Base-by-base conservation (phyloP, 2,888 invertebrate species). In the Cephus rjabovi region DNA sequence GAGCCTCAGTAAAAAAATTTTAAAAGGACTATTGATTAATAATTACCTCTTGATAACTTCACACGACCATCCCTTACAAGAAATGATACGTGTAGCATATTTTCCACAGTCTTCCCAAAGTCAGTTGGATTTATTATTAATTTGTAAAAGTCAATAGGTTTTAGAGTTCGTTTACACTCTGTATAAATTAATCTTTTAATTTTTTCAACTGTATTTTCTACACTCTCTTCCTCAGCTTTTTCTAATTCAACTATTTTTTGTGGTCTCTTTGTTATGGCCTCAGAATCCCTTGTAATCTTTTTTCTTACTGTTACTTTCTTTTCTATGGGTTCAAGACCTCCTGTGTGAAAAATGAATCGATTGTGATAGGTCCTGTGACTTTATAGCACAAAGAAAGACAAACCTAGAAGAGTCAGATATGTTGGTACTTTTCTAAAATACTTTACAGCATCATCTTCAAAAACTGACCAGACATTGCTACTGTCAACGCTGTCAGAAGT, bases 41-140 rank as follows among this genome's bases (percentile, higher is more conserved):
- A 74, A 84, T 90, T 84, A 94, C 94, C 93, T 77, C 93, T 86
- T 30, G 91, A 86, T 11, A 95, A 88, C 74, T 92, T 88, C 0
- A 94, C 89, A 79, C 91, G 89, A 0, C 94, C 94, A 85, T 95
- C 95, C 75, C 93, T 89, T 0, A 94, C 92, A 4, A 95, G 91
- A 90, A 95, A 95, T 0, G 95, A 93, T n/a, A 94, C 92, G 84
- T 95, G 93, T 90, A 95, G 93, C 71, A 95, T 92, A 86, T 95
- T 95, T 91, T 95, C 94, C 0, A 95, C 92, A 37, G 94, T 94
- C 76, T 92, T 91, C 1, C 93, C 91, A 92, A 94, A 95, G 90
- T 93, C 93, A 40, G 87, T 86, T 0, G 95, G 95, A 88, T 95
- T 93, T 79, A 95, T 87, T 31, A 94, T 93, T 12, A 93, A 88